Conservation (phyloP, 1,140 invertebrate species). For the Magallana gigas region DNA sequence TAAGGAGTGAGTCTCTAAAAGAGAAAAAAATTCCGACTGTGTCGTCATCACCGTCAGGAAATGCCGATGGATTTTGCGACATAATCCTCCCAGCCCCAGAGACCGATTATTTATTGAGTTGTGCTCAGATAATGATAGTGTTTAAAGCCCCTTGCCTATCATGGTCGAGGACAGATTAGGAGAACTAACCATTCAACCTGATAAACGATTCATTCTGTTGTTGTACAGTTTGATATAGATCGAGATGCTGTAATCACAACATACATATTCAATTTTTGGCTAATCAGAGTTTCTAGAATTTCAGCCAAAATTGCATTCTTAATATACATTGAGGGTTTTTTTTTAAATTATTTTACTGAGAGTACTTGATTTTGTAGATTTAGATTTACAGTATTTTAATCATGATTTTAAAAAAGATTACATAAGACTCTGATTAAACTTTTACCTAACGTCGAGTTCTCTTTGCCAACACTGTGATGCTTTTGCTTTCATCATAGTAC, state of each 20-base stretch:
- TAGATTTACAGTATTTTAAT: too few relatives aligned
- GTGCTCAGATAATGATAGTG: constrained; percentile 12
- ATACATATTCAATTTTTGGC: constrained; percentile 18
- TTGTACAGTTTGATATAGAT: constrained; percentile 6
- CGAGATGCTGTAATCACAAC: constrained; percentile 1
- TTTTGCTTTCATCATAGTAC: too few relatives aligned
- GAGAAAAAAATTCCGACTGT: too few relatives aligned
- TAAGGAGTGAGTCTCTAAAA: too few relatives aligned
- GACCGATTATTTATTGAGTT: constrained; percentile 34
- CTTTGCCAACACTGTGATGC: too few relatives aligned
- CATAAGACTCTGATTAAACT: too few relatives aligned
- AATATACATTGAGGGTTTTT: too few relatives aligned
- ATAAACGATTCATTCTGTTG: constrained; percentile 15
- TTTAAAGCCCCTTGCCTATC: not conserved
- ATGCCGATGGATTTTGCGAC: constrained; percentile 5
- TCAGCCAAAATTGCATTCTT: too few relatives aligned
- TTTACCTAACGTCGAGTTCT: too few relatives aligned
- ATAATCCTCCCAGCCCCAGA: not conserved
- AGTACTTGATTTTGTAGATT: too few relatives aligned
- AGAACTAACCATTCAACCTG: not conserved
- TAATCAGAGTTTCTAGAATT: not conserved
- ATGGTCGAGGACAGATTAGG: constrained; percentile 5
- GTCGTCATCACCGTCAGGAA: not conserved
- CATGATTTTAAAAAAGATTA: too few relatives aligned
- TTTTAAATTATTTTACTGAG: too few relatives aligned